phyloP scores from a whole-genome alignment of 92 coral and sea anemone species.

The Zoanthus sociatus region DNA sequence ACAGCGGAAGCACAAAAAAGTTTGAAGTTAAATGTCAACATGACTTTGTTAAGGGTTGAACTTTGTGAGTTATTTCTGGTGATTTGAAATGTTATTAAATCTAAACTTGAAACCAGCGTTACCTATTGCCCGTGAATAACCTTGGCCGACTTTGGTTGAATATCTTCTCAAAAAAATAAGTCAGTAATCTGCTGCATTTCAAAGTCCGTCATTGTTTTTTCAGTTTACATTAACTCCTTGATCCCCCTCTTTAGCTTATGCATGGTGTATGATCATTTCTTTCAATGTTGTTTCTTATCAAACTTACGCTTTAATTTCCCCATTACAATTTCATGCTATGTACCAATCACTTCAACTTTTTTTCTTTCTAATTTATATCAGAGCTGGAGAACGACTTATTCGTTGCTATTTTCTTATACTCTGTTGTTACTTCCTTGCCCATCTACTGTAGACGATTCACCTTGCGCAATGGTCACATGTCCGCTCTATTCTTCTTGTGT shows the following conservation, averaged over 20 bases:
- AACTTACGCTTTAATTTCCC: background rate
- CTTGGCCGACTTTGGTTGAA: too few relatives aligned
- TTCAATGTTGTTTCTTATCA: background rate
- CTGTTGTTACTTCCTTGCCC: background rate
- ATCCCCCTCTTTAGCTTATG: background rate
- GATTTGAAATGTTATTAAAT: too few relatives aligned
- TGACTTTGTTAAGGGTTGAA: too few relatives aligned
- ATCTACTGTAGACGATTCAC: conserved; percentile 35
- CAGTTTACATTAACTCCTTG: too few relatives aligned
- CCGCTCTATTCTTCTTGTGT: conserved; percentile 73
- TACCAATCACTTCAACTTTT: background rate
- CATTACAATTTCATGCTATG: background rate
- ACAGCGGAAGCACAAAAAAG: too few relatives aligned
- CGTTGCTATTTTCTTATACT: background rate
- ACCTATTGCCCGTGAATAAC: too few relatives aligned
- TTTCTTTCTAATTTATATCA: background rate
- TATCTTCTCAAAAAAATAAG: too few relatives aligned
- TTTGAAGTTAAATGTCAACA: too few relatives aligned
- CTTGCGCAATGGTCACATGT: conserved; percentile 74
- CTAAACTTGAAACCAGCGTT: too few relatives aligned
- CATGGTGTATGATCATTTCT: background rate
- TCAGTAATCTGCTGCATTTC: too few relatives aligned
- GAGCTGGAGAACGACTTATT: background rate
- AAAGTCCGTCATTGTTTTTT: too few relatives aligned
- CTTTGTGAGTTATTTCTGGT: too few relatives aligned